phyloP scores from a whole-genome alignment of 2,113 vertebrate species.

The Prochilodus magdalenae region DNA sequence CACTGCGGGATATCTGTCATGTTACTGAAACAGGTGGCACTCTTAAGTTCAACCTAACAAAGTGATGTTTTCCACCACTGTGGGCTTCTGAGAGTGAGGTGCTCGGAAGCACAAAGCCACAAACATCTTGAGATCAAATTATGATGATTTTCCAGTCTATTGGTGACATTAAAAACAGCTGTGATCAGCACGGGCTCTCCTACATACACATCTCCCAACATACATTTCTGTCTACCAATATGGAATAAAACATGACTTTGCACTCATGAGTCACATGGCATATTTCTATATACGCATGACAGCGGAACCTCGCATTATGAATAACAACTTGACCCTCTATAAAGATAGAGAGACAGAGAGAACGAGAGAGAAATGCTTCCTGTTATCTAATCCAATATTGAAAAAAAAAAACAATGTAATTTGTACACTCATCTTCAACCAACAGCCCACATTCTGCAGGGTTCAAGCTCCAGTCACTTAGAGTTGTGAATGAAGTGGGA shows the following conservation, averaged over 20 bases:
- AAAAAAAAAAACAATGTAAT: background rate
- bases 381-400: background rate
- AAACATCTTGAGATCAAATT: background rate
- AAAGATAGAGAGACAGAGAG: background rate
- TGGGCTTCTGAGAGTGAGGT: background rate
- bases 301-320: background rate
- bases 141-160: conserved; percentile 11
- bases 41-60: conserved; percentile 3
- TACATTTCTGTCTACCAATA: conserved; percentile 17
- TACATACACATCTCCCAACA: too few relatives aligned
- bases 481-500: background rate
- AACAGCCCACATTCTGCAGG: background rate
- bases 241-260: conserved; percentile 7
- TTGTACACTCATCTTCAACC: background rate
- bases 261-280: background rate
- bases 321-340: background rate
- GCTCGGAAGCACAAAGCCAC: background rate
- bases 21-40: conserved; percentile 1
- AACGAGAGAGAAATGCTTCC: background rate
- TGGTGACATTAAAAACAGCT: conserved; percentile 2
- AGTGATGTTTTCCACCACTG: conserved; percentile 20
- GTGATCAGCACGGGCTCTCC: background rate
- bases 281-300: background rate
- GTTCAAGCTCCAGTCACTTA: background rate
- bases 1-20: too few relatives aligned